phyloP scores from a whole-genome alignment of 2,113 vertebrate genomes.

The Eulemur rufifrons region DNA sequence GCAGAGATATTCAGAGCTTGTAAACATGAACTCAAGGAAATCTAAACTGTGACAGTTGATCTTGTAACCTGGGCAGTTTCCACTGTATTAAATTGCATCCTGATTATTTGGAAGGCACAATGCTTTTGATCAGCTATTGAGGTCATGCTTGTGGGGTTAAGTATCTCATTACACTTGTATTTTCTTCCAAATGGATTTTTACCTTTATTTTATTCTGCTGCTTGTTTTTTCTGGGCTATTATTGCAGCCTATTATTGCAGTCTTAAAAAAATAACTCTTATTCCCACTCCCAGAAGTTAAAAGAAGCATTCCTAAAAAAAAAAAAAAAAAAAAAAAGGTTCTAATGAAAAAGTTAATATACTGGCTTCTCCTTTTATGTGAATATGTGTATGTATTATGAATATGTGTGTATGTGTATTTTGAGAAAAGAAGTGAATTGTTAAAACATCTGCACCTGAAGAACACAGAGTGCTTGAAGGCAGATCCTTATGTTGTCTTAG shows the following conservation, averaged over 20 bases:
- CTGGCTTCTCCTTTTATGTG: background rate
- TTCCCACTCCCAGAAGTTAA: constrained; percentile 55
- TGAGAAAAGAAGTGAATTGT: background rate
- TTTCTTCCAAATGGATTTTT: constrained; percentile 71
- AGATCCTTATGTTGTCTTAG: background rate
- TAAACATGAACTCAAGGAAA: constrained; percentile 66
- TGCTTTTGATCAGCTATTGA: constrained; percentile 68
- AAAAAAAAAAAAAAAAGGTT: background rate
- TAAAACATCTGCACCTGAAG: background rate
- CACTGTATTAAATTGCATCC: constrained; percentile 63
- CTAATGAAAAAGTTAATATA: constrained; percentile 68
- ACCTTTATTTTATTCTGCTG: constrained; percentile 69
- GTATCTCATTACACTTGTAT: constrained; percentile 72
- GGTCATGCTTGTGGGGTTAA: constrained; percentile 68
- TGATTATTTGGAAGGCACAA: constrained; percentile 71
- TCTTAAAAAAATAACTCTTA: constrained; percentile 67
- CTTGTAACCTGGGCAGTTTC: constrained; percentile 68
- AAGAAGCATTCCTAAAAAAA: constrained; percentile 25
- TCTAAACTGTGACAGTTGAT: constrained; percentile 62
- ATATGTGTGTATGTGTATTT: background rate
- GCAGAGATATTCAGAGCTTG: constrained; percentile 37
- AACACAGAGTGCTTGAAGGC: background rate
- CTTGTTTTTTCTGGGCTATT: constrained; percentile 71
- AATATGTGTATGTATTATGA: background rate
- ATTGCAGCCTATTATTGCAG: constrained; percentile 56